Conservation (phyloP, 1,140 invertebrate species). For the Galleria mellonella region DNA sequence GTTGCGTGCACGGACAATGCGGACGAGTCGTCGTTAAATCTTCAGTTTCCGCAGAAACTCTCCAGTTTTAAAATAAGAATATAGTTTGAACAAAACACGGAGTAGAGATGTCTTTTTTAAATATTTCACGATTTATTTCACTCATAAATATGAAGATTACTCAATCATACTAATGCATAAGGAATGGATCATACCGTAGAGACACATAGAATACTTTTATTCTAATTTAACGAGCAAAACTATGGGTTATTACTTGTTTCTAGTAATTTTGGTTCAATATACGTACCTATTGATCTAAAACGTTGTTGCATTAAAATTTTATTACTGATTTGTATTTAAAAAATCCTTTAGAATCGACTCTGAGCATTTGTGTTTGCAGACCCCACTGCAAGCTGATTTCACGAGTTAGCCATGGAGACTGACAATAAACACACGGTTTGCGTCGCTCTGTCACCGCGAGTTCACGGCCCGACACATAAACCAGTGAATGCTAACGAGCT, state of each 20-base stretch:
- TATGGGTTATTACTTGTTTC: too few species aligned
- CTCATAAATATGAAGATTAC: too few species aligned
- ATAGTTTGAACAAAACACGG: slow-evolving; percentile 19
- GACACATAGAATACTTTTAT: too few species aligned
- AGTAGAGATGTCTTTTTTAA: slow-evolving; percentile 19
- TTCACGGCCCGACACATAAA: slow-evolving; percentile 32
- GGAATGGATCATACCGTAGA: too few species aligned
- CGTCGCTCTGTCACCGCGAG: slow-evolving; percentile 44
- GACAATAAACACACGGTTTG: slow-evolving; percentile 56
- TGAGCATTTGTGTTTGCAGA: slow-evolving; percentile 28
- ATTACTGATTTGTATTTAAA: too few species aligned
- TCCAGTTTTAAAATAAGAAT: slow-evolving; percentile 59
- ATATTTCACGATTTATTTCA: too few species aligned
- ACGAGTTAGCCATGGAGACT: slow-evolving; percentile 64
- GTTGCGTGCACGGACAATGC: slow-evolving; percentile 61
- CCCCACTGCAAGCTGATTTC: slow-evolving; percentile 60
- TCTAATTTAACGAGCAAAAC: too few species aligned
- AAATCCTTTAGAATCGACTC: background rate
- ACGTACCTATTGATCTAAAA: too few species aligned
- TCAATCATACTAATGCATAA: too few species aligned
- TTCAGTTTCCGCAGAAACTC: slow-evolving; percentile 59
- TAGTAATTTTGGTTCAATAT: too few species aligned
- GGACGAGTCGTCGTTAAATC: slow-evolving; percentile 61
- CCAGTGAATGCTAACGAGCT: background rate
- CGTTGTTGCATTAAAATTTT: too few species aligned